Base-by-base conservation (phyloP, 1,140 invertebrate genomes). In the Cheumatopsyche charites region DNA sequence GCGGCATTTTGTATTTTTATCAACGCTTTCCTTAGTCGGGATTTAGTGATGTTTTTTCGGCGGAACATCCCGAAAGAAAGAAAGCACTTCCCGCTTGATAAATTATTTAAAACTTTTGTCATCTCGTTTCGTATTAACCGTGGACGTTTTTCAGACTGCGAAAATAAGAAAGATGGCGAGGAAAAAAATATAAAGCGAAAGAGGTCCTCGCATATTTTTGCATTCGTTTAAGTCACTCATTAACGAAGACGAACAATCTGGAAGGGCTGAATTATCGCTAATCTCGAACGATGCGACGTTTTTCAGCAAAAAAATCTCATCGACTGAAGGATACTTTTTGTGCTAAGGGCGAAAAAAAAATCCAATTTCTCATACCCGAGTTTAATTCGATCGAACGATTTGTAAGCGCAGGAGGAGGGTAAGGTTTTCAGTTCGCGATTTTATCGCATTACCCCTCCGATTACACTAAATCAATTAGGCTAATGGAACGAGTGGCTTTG, bases 401-500 rank as follows among this genome's bases (percentile, higher is more conserved):
- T 17, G 47, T 17, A 52, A 52, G 15, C 47, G 47, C 29, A 9
- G 29, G 29, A 36, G 29, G 9, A 9, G 29, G 9, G 29, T 4
- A 36, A 36, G 29, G 29, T 36, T 36, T 36, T 36, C 29, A 9
- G 29, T 52, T 52, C n/a, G 47, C n/a, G 47, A 52, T 52, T 52
- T 52, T 52, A 52, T 52, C 9, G 47, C 15, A 19, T 17, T 17
- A 7, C 47, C 47, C 15, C 2, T 1, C 47, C 47, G 47, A 52
- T 52, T 52, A 52, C 47, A 52, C 47, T 15, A 17, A 17, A 52
- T 52, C 47, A 52, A 52, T 52, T 52, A 52, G 47, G 47, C 47
- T 52, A 52, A 52, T 52, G 47, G 47, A 52, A 36, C 29, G 29
- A 36, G 47, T 52, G 47, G 47, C 47, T 52, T 52, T 52, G 47